These are phyloP conservation scores for Forbesichthys agassizii DNA, from an alignment of 2,113 vertebrate genomes.

Conservation along the genomic window DNA sequence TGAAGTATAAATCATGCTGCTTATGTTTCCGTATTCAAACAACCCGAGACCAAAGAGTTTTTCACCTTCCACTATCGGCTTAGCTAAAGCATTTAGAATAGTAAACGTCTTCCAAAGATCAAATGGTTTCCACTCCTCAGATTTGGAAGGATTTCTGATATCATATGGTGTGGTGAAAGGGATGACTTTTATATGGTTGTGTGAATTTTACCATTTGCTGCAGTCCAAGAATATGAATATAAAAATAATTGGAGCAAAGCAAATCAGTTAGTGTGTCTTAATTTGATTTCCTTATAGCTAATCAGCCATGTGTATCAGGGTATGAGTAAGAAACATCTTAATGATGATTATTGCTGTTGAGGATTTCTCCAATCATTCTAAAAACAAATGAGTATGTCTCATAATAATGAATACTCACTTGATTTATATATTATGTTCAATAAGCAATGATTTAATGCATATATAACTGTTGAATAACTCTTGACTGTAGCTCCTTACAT, in stretches of 20 bases:
- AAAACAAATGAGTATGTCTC: too few species aligned
- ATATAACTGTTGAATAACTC: too few species aligned
- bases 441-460: too few species aligned
- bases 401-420: too few species aligned
- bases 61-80: slow-evolving; percentile 43
- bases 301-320: slow-evolving; percentile 3
- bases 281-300: slow-evolving; percentile 12
- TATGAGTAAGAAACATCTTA: neutral
- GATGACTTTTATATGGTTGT: slow-evolving; percentile 26
- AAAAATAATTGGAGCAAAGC: slow-evolving; percentile 34
- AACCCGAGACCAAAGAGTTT: slow-evolving; percentile 39
- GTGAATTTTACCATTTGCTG: slow-evolving; percentile 11
- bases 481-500: too few species aligned
- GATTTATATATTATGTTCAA: too few species aligned
- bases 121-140: slow-evolving; percentile 37
- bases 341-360: too few species aligned
- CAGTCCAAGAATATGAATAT: slow-evolving; percentile 22
- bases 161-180: slow-evolving; percentile 7
- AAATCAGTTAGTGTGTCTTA: neutral
- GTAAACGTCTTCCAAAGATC: slow-evolving; percentile 29
- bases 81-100: slow-evolving; percentile 9
- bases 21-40: slow-evolving; percentile 16
- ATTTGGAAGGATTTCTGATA: slow-evolving; percentile 17
- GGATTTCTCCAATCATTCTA: too few species aligned
- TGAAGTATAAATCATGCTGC: slow-evolving; percentile 44